phyloP scores from a whole-genome alignment of 1,140 invertebrate species.

The Scylla paramamosain region DNA sequence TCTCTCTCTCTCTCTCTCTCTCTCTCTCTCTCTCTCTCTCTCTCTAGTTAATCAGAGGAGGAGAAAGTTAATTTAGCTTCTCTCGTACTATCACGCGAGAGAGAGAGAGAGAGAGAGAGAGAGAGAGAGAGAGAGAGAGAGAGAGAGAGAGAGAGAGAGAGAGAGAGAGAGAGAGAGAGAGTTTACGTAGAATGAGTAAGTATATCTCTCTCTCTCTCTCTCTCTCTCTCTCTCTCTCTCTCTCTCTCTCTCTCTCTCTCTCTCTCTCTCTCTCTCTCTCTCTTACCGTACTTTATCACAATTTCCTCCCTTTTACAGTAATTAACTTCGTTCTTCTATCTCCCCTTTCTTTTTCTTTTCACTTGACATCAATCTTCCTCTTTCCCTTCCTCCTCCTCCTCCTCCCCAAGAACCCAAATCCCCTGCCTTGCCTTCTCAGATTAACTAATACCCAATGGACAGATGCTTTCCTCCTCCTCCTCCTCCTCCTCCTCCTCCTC shows the following conservation, averaged over 20 bases:
- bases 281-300: no score
- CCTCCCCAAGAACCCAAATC: not conserved
- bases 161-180: conserved; percentile 14
- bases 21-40: not conserved
- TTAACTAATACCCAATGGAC: not conserved
- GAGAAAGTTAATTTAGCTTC: not conserved
- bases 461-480: not conserved
- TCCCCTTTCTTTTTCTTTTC: not conserved
- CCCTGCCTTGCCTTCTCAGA: not conserved
- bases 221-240: no score
- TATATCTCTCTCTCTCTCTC: no score
- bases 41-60: not conserved
- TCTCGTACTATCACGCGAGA: not conserved
- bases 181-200: not conserved
- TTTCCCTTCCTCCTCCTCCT: conserved; percentile 23
- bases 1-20: not conserved
- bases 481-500: no score
- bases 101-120: conserved; percentile 8
- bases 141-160: conserved; percentile 15
- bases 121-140: not conserved
- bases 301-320: no score
- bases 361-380: not conserved
- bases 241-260: no score
- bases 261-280: no score
- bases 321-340: no score